Evolutionary conservation across 1,140 invertebrate species (phyloP).

Genomic region (Tachypleus tridentatus): DNA sequence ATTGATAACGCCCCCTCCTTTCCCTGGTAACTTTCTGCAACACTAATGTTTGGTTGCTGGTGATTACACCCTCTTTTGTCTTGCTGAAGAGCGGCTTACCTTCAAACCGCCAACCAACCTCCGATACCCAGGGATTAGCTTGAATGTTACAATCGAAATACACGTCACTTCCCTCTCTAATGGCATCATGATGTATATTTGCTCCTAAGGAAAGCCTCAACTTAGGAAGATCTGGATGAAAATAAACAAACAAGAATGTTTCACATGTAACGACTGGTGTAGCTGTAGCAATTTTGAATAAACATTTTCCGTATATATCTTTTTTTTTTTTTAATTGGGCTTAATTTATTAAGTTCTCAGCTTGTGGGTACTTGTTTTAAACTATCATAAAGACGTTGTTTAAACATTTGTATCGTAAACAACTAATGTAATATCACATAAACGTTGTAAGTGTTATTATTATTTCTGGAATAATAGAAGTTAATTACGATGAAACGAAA

Average conservation of each 20-base stretch:
- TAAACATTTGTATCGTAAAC: too few relatives aligned
- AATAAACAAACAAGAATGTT: neutral
- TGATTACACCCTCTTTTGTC: constrained; percentile 52
- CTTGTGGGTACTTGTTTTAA: too few relatives aligned
- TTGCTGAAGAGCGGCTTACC: constrained; percentile 28
- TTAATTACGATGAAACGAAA: too few relatives aligned
- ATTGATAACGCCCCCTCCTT: constrained; percentile 50
- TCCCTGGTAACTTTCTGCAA: constrained; percentile 28
- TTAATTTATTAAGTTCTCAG: too few relatives aligned
- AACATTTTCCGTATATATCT: too few relatives aligned
- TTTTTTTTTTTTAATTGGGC: too few relatives aligned
- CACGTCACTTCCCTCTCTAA: constrained; percentile 58
- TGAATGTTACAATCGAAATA: constrained; percentile 80
- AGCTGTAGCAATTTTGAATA: too few relatives aligned
- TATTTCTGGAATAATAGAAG: too few relatives aligned
- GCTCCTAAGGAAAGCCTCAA: constrained; percentile 23
- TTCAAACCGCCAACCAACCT: constrained; percentile 68
- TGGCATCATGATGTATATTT: constrained; percentile 64
- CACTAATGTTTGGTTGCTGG: constrained; percentile 54
- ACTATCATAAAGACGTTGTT: too few relatives aligned
- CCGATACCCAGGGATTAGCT: constrained; percentile 66
- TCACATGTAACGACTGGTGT: too few relatives aligned
- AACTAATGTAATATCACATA: too few relatives aligned
- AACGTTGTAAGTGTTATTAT: too few relatives aligned
- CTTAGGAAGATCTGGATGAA: constrained; percentile 24